Evolutionary conservation across 2,888 invertebrate species (phyloP), one percentile per base, ranked within the genome.

Genomic region (Maniola hyperantus): DNA sequence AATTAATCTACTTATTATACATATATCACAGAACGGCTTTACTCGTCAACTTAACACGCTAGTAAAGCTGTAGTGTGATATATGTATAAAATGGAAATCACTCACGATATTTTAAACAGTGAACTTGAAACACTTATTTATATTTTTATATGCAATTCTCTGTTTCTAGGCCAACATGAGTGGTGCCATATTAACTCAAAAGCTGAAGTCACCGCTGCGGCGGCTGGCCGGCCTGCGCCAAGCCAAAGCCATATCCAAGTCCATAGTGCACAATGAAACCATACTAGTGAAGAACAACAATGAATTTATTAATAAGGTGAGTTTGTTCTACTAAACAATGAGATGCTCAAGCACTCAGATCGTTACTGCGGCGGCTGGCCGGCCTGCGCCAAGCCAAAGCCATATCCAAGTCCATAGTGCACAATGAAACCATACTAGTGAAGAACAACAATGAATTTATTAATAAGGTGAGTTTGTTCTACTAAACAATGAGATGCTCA

Each of bases 361-460:
- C 91, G 18, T 92, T 92, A 0, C 83, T 91, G 13, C 77, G 85
- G 60, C 76, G 79, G 55, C 75, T 92, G 39, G 85, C 84, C 0
- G 73, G 75, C 26, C 72, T 91, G 51, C 76, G 80, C 15, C 79
- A 73, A 48, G 83, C 80, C 0, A 79, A 76, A 54, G 71, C 79
- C 0, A 92, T 92, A 76, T 88, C 91, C 54, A 92, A 91, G 0
- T 91, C 93, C 1, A 72, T 88, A 70, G 89, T 91, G 0, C 89
- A 91, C 77, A 90, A 92, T 76, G 92, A 92, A 69, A 93, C 92
- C 48, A 92, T 93, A 75, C 76, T 93, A 76, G 95, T 97, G 74
- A 95, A 94, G 78, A 95, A 95, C 84, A 95, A 96, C 79, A 95
- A 95, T 69, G 96, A 96, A 74, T 97, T 97, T 83, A 93, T 96